phyloP scores from a whole-genome alignment of 2,888 invertebrate genomes.

The Chymomyza caudatula region DNA sequence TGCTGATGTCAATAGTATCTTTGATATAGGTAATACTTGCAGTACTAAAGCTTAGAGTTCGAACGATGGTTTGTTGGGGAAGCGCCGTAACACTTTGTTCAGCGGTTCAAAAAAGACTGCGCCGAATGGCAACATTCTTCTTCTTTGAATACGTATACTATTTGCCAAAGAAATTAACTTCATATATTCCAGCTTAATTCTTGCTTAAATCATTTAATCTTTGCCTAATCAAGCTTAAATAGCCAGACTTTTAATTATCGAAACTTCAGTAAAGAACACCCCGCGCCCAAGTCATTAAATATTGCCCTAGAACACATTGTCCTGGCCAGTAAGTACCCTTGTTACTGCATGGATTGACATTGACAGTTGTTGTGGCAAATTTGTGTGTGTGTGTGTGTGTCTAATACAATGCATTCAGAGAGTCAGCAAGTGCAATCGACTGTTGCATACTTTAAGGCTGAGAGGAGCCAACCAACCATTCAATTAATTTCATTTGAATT shows the following conservation, averaged over 20 bases:
- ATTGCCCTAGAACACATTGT: background rate
- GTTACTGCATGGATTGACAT: slow-evolving; percentile 31
- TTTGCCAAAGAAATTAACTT: too few relatives aligned
- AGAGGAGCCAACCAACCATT: slow-evolving; percentile 9
- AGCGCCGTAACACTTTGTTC: too few relatives aligned
- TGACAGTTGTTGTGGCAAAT: slow-evolving; percentile 19
- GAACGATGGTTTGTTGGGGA: too few relatives aligned
- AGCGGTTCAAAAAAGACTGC: too few relatives aligned
- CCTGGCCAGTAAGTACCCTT: background rate
- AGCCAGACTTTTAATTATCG: background rate
- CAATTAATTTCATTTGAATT: slow-evolving; percentile 58
- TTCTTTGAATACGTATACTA: too few relatives aligned
- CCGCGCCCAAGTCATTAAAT: background rate
- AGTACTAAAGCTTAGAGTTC: too few relatives aligned
- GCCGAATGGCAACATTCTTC: too few relatives aligned
- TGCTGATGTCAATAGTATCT: too few relatives aligned
- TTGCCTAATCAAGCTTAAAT: background rate
- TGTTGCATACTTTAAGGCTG: background rate
- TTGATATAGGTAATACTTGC: too few relatives aligned
- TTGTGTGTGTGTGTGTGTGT: slow-evolving; percentile 18
- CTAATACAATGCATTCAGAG: slow-evolving; percentile 6
- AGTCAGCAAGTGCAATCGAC: background rate
- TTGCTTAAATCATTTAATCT: background rate
- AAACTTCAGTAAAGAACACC: background rate
- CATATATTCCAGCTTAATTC: too few relatives aligned